A percentile compares a stretch with the other conserved stretches of the same genome.
Conservation (phyloP, 2,888 invertebrate species). For the Eledona agricola region DNA sequence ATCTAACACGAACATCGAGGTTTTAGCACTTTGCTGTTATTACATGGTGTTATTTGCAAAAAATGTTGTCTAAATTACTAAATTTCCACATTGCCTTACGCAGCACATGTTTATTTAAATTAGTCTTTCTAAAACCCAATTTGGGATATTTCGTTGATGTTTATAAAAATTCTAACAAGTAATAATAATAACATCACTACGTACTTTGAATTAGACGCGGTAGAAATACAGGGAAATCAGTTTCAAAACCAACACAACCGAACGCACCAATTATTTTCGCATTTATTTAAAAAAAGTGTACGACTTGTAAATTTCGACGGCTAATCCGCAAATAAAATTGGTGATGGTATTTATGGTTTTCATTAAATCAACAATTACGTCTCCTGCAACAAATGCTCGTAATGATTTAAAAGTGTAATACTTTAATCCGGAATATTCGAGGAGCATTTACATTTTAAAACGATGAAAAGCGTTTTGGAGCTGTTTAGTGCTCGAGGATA, state of each 20-base stretch:
- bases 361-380: conserved; percentile 20
- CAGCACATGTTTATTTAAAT: too few relatives aligned
- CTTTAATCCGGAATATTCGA: conserved; percentile 15
- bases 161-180: too few relatives aligned
- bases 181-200: too few relatives aligned
- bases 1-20: conserved; percentile 22
- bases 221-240: too few relatives aligned
- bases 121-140: too few relatives aligned
- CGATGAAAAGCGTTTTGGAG: conserved; percentile 12
- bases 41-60: conserved; percentile 10
- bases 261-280: too few relatives aligned
- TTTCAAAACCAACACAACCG: too few relatives aligned
- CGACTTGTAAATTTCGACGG: conserved; percentile 2
- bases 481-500: conserved; percentile 1
- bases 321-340: conserved; percentile 1
- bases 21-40: conserved; percentile 12
- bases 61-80: too few relatives aligned
- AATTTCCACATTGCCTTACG: too few relatives aligned
- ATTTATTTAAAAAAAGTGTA: too few relatives aligned
- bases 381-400: conserved; percentile 9
- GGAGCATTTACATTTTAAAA: conserved; percentile 22
- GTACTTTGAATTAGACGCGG: too few relatives aligned
- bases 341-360: conserved; percentile 7
- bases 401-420: conserved; percentile 27
- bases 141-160: too few relatives aligned